Evolutionary conservation across 2,797 vertebrate species (phyloP).

Genomic region (Rhinichthys osculus): DNA sequence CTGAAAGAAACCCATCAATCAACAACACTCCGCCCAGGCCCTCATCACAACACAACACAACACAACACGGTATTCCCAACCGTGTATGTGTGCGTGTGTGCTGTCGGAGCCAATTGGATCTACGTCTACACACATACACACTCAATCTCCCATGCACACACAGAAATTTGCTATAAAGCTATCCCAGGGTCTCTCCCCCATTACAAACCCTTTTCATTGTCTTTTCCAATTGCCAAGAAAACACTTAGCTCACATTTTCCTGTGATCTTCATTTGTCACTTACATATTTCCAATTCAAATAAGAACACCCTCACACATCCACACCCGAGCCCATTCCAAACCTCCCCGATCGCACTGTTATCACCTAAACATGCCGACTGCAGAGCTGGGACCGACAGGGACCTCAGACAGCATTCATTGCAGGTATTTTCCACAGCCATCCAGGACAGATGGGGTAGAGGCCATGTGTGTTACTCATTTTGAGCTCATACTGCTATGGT

Average conservation of each 20-base stretch:
- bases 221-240: slow-evolving; percentile 56
- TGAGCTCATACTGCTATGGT: slow-evolving; percentile 6
- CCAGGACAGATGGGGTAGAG: slow-evolving; percentile 3
- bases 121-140: slow-evolving; percentile 21
- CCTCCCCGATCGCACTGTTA: slow-evolving; percentile 35
- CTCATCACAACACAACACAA: background rate
- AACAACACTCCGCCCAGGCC: slow-evolving; percentile 1
- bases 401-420: slow-evolving; percentile 18
- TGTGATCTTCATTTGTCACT: slow-evolving; percentile 54
- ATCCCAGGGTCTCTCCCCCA: slow-evolving; percentile 26
- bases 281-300: slow-evolving; percentile 50
- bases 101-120: background rate
- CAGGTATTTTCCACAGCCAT: slow-evolving; percentile 47
- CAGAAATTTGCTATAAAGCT: slow-evolving; percentile 16
- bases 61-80: background rate
- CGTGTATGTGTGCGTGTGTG: background rate
- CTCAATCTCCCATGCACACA: slow-evolving; percentile 29
- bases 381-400: slow-evolving; percentile 28
- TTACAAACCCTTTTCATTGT: slow-evolving; percentile 45
- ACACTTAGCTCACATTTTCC: slow-evolving; percentile 53
- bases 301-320: slow-evolving; percentile 39
- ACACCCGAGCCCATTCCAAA: slow-evolving; percentile 41
- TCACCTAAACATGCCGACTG: slow-evolving; percentile 32
- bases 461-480: slow-evolving; percentile 42
- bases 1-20: slow-evolving; percentile 35